Percentiles rank a stretch among this genome's conserved stretches.
Evolutionary conservation across 2,888 invertebrate species (phyloP).

Genomic region (Hydrotaea cyrtoneurina): DNA sequence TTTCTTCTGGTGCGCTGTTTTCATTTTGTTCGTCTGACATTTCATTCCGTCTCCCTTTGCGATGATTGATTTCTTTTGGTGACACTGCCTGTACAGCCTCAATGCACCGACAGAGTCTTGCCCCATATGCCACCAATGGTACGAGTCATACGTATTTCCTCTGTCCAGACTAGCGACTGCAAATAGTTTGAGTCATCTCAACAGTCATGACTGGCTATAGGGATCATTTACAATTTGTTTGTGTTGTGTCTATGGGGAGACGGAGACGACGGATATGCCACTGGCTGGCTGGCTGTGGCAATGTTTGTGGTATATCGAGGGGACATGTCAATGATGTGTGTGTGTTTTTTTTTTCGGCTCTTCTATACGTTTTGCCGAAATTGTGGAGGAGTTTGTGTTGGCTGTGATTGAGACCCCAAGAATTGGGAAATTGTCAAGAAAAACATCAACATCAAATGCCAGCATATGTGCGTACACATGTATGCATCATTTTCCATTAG

Average conservation of each 20-base stretch:
- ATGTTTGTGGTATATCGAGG: constrained; percentile 30
- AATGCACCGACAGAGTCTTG: neutral
- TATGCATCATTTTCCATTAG: constrained; percentile 59
- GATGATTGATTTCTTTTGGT: constrained; percentile 67
- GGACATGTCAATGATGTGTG: neutral
- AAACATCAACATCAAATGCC: neutral
- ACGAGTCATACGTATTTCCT: neutral
- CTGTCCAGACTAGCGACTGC: neutral
- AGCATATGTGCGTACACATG: neutral
- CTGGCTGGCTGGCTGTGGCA: neutral
- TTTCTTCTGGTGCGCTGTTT: neutral
- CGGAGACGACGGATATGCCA: neutral
- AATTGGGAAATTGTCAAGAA: constrained; percentile 11
- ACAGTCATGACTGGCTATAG: constrained; percentile 13
- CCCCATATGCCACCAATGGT: neutral
- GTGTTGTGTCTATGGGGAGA: constrained; percentile 7
- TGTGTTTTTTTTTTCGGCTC: neutral
- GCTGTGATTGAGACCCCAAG: neutral
- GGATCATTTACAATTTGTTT: constrained; percentile 42
- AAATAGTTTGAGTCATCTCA: neutral
- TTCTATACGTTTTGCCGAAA: constrained; percentile 10
- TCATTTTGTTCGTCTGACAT: constrained; percentile 46
- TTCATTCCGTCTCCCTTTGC: constrained; percentile 13
- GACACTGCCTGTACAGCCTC: constrained; percentile 52
- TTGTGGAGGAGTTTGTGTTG: neutral